Evolutionary conservation across 2,113 vertebrate species (phyloP).

Genomic region (Chaenocephalus aceratus): DNA sequence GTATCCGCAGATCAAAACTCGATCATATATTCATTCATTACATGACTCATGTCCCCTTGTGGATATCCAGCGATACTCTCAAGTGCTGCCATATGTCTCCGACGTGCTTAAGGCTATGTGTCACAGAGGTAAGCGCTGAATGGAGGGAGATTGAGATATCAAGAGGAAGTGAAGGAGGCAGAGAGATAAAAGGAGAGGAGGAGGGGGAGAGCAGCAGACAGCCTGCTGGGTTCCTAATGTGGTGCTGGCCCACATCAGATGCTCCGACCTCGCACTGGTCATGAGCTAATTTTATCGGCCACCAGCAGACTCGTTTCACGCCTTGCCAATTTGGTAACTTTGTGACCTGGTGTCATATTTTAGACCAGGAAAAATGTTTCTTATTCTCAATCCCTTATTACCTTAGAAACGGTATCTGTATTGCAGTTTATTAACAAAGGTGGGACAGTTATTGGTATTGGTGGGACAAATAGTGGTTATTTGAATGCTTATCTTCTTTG

Average conservation of each 20-base stretch:
- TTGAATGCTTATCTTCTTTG: too few species aligned
- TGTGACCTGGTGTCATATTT: slow-evolving; percentile 33
- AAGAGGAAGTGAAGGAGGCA: slow-evolving; percentile 44
- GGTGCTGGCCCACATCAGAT: slow-evolving; percentile 42
- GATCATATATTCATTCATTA: slow-evolving; percentile 12
- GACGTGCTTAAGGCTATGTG: slow-evolving; percentile 37
- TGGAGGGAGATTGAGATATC: slow-evolving; percentile 46
- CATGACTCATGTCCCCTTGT: slow-evolving; percentile 29
- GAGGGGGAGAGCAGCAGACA: slow-evolving; percentile 1
- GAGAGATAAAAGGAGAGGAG: slow-evolving; percentile 10
- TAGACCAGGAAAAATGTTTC: slow-evolving; percentile 7
- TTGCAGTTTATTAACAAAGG: background rate
- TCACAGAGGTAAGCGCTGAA: slow-evolving; percentile 25
- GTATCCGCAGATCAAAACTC: too few species aligned
- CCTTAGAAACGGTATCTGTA: background rate
- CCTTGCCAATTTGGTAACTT: slow-evolving; percentile 37
- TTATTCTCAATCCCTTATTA: background rate
- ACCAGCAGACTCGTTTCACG: background rate
- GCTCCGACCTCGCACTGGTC: slow-evolving; percentile 51
- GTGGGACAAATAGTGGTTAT: background rate
- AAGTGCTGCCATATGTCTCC: slow-evolving; percentile 44
- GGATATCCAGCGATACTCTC: slow-evolving; percentile 33
- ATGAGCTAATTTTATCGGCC: slow-evolving; percentile 44
- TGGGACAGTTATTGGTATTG: too few species aligned
- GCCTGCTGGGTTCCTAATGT: slow-evolving; percentile 41